Evolutionary conservation across 1,140 invertebrate species (phyloP), one percentile per base, ranked within the genome.

Genomic region (Calliopsis andreniformis): DNA sequence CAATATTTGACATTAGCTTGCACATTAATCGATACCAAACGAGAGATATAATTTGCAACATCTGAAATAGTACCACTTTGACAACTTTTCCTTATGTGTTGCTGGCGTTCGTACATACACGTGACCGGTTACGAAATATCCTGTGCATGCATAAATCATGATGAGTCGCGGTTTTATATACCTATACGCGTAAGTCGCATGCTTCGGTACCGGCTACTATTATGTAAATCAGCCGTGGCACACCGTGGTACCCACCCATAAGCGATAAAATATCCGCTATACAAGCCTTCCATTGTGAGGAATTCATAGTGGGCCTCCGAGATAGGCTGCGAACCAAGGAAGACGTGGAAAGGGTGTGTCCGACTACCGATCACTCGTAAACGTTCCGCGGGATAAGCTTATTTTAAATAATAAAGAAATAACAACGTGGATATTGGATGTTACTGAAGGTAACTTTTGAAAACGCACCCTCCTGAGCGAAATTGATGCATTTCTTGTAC

Each of bases 231-330:
- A 82, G 53, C 58, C 56, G 47, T 61, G 62, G 76, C 51, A 78
- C 68, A 66, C 69, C 68, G 49, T 61, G 69, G 47, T 83, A 78
- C 76, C 75, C 68, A 59, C 55, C 72, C 63, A 76, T 76, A 59
- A 76, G 39, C 80, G 84, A 87, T 86, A 86, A 86, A 85, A 78
- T 82, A 87, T 86, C 78, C 78, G 72, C 72, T 76, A 77, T 72
- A 81, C 67, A 63, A 73, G 64, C 56, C 45, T 78, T 67, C 82
- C 72, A 79, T 86, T 82, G 84, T 86, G 73, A 66, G 63, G 69
- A 71, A 82, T 68, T 67, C 70, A 67, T 56, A 68, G 59, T 25
- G 39, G 63, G 53, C 28, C 45, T 51, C 55, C 49, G 47, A 67
- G 70, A 56, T 66, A 51, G 61, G 58, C 39, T 78, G 35, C 28